These are phyloP conservation scores for Dascillus cervinus DNA, from an alignment of 2,888 invertebrate genomes.

Conservation along the genomic window DNA sequence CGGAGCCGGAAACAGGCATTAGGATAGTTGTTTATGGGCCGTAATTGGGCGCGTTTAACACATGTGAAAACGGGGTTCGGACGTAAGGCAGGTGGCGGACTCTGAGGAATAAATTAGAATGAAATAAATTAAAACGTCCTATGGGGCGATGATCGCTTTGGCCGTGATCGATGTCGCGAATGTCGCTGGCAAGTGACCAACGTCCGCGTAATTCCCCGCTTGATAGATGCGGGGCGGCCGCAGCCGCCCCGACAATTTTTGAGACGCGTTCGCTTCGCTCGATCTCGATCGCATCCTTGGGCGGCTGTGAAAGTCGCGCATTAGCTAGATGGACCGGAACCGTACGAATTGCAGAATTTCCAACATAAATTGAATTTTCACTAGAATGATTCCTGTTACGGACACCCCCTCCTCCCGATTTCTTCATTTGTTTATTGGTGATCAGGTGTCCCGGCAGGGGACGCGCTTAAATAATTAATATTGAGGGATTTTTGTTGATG, in stretches of 20 bases:
- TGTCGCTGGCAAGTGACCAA: constrained; percentile 41
- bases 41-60: constrained; percentile 22
- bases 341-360: constrained; percentile 39
- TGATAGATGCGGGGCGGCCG: constrained; percentile 32
- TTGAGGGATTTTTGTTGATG: too few species aligned
- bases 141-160: too few species aligned
- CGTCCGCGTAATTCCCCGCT: constrained; percentile 38
- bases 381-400: constrained; percentile 33
- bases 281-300: constrained; percentile 9
- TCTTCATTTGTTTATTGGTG: constrained; percentile 7
- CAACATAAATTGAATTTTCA: constrained; percentile 42
- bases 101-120: constrained; percentile 17
- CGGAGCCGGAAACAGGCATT: constrained; percentile 22
- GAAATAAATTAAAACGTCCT: too few species aligned
- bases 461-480: too few species aligned
- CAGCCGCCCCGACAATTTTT: constrained; percentile 4
- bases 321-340: constrained; percentile 40
- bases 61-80: constrained; percentile 19
- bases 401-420: constrained; percentile 34
- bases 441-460: too few species aligned
- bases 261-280: constrained; percentile 4
- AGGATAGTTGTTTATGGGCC: constrained; percentile 21
- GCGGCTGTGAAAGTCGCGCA: constrained; percentile 26
- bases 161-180: too few species aligned
- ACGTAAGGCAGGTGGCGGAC: constrained; percentile 22